Evolutionary conservation across 2,888 invertebrate species (phyloP).

Genomic region (Microplitis deprimator): DNA sequence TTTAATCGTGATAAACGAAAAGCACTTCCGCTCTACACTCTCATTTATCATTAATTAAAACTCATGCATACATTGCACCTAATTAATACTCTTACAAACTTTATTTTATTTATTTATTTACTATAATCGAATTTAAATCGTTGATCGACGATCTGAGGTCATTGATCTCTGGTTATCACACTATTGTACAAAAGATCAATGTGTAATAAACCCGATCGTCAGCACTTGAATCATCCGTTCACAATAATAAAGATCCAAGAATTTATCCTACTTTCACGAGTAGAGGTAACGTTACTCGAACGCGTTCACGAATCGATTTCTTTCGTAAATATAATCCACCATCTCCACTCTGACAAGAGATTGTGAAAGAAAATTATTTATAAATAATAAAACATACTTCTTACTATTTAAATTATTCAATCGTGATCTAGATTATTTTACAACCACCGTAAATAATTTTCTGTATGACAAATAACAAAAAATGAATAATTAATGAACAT

Average conservation of each 20-base stretch:
- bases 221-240: constrained; percentile 14
- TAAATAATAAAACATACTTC: background rate
- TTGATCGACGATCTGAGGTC: background rate
- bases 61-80: background rate
- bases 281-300: background rate
- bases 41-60: background rate
- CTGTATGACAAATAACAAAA: constrained; percentile 1
- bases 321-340: constrained; percentile 11
- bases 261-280: constrained; percentile 39
- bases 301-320: background rate
- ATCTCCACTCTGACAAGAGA: background rate
- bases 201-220: background rate
- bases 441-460: constrained; percentile 2
- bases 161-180: background rate
- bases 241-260: constrained; percentile 23
- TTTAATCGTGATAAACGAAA: constrained; percentile 16
- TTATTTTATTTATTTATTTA: background rate
- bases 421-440: constrained; percentile 1
- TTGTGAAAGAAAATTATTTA: constrained; percentile 3
- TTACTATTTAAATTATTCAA: background rate
- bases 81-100: too few species aligned
- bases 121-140: background rate
- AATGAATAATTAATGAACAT: constrained; percentile 7
- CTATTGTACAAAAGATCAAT: background rate
- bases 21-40: constrained; percentile 7